Percentiles rank a stretch among this genome's conserved stretches.
phyloP scores from a whole-genome alignment of 1,140 invertebrate species.

The Berghia stephanieae region DNA sequence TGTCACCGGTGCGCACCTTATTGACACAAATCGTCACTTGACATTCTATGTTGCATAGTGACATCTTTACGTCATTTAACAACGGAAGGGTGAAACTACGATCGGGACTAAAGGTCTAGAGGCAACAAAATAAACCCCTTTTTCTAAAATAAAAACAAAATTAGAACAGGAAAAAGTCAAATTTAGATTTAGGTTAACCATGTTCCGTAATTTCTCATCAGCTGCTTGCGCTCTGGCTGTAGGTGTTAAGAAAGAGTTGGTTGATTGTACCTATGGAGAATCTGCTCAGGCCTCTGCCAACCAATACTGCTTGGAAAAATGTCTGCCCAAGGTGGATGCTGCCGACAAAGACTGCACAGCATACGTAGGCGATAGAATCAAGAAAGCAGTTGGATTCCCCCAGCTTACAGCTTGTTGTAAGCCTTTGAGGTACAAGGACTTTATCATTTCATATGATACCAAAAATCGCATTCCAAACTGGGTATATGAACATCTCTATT shows the following conservation, averaged over 20 bases:
- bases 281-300: not conserved
- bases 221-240: conserved; percentile 29
- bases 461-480: conserved; percentile 33
- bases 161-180: not conserved
- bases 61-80: conserved; percentile 29
- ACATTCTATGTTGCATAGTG: no score
- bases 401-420: conserved; percentile 32
- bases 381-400: conserved; percentile 28
- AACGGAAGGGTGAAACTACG: not conserved
- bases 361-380: conserved; percentile 31
- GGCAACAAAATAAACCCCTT: not conserved
- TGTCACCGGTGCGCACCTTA: no score
- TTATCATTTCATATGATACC: conserved; percentile 31
- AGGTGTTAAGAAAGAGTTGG: conserved; percentile 5
- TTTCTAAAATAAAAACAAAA: not conserved
- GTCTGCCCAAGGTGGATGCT: conserved; percentile 19
- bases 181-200: not conserved
- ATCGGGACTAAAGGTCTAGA: not conserved
- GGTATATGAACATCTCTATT: conserved; percentile 32
- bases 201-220: conserved; percentile 25
- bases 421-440: conserved; percentile 31
- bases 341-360: not conserved
- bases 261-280: not conserved
- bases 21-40: no score
- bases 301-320: conserved; percentile 1